Percentiles rank a stretch among this genome's conserved stretches.
Conservation (phyloP, 1,140 invertebrate genomes). For the Danaus plexippus region DNA sequence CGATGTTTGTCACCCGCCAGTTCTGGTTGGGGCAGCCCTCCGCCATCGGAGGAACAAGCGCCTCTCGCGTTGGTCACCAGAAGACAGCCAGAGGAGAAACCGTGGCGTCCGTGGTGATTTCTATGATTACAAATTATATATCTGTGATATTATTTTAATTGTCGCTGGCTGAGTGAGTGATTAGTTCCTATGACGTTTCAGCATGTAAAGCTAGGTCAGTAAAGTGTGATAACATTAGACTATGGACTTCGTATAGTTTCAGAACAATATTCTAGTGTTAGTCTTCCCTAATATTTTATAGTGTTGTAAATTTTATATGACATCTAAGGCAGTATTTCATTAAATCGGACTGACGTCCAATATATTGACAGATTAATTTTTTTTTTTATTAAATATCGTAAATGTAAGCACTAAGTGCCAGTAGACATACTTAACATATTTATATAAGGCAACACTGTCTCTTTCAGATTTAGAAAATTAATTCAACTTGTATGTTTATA, state of each 20-base stretch:
- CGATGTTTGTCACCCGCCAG: constrained; percentile 59
- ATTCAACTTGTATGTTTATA: constrained; percentile 4
- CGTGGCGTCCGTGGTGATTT: constrained; percentile 81
- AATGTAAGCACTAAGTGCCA: constrained; percentile 40
- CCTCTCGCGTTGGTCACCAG: constrained; percentile 81
- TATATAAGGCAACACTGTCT: constrained; percentile 1
- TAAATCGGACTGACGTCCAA: constrained; percentile 29
- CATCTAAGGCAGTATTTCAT: constrained; percentile 68
- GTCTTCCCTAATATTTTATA: constrained; percentile 21
- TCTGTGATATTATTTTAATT: constrained; percentile 56
- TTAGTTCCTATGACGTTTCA: constrained; percentile 47
- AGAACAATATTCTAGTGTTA: constrained; percentile 19
- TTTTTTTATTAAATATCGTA: constrained; percentile 25
- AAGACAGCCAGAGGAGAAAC: constrained; percentile 74
- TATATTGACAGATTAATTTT: constrained; percentile 29
- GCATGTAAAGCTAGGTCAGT: constrained; percentile 45
- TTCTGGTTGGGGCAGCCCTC: constrained; percentile 55
- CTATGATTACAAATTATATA: background rate
- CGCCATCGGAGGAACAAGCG: constrained; percentile 63
- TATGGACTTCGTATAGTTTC: constrained; percentile 9
- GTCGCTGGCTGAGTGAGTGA: constrained; percentile 31
- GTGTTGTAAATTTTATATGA: constrained; percentile 57
- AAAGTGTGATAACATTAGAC: constrained; percentile 28
- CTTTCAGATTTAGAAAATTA: constrained; percentile 2
- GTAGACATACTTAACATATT: constrained; percentile 13